These are phyloP conservation scores for Pedionomus torquatus DNA, from an alignment of 2,113 vertebrate species.

Conservation along the genomic window DNA sequence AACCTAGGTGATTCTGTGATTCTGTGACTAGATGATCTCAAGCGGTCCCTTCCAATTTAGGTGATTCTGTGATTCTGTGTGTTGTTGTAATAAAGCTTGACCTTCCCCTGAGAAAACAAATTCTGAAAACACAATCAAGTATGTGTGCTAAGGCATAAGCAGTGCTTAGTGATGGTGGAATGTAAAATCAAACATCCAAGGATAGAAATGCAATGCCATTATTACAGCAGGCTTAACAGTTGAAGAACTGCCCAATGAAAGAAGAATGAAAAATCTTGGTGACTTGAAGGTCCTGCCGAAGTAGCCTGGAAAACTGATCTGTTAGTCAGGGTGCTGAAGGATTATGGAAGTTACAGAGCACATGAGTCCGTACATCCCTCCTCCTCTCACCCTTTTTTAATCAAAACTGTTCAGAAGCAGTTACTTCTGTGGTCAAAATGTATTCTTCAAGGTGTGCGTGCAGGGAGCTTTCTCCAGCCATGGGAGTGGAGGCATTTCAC, in stretches of 20 bases:
- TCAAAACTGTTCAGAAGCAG: fast-evolving
- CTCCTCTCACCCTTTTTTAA: background rate
- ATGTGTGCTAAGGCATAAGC: slow-evolving; percentile 58
- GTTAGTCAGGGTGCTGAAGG: background rate
- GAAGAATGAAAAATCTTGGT: slow-evolving; percentile 55
- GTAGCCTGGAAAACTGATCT: slow-evolving; percentile 5
- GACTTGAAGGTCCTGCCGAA: slow-evolving; percentile 55
- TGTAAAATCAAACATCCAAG: slow-evolving; percentile 66
- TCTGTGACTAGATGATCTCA: too few relatives aligned
- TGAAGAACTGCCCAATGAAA: slow-evolving; percentile 70
- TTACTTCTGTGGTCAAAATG: background rate
- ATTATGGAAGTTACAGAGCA: background rate
- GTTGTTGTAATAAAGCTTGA: slow-evolving; percentile 57
- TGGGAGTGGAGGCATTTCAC: fast-evolving
- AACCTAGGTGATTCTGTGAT: too few relatives aligned
- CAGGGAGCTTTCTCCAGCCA: background rate
- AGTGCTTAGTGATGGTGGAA: slow-evolving; percentile 61
- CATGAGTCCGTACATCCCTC: background rate
- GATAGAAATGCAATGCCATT: slow-evolving; percentile 66
- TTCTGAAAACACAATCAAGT: slow-evolving; percentile 29
- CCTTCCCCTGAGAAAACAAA: slow-evolving; percentile 62
- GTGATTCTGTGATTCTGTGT: too few relatives aligned
- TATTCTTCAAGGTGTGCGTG: background rate
- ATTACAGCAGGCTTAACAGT: slow-evolving; percentile 38
- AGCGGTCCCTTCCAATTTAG: too few relatives aligned